Evolutionary conservation across 2,797 vertebrate species (phyloP).

Genomic region (Coregonus sp.): DNA sequence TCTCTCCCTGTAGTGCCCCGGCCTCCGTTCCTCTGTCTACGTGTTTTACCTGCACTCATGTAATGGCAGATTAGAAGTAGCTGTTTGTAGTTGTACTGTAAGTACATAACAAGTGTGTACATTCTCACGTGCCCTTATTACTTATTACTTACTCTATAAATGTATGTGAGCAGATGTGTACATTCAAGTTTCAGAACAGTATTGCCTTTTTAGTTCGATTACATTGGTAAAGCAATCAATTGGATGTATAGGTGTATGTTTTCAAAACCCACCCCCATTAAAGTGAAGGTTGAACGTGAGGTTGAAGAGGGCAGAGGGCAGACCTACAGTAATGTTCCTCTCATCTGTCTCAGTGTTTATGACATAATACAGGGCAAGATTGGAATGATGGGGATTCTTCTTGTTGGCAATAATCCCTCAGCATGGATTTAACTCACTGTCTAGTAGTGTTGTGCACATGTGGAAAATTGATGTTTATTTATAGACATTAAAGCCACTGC

Average conservation of each 20-base stretch:
- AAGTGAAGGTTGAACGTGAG: conserved; percentile 64
- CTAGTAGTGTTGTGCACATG: conserved; percentile 50
- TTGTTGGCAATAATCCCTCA: conserved; percentile 68
- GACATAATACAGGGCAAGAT: conserved; percentile 73
- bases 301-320: conserved; percentile 52
- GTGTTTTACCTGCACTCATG: conserved; percentile 5
- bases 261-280: conserved; percentile 34
- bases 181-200: no score
- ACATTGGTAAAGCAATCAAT: background rate
- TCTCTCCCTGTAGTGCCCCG: no score
- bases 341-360: conserved; percentile 71
- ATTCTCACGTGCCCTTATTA: no score
- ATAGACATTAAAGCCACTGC: conserved; percentile 13
- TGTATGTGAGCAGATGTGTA: no score
- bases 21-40: conserved; percentile 33
- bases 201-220: background rate
- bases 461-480: conserved; percentile 50
- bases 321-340: conserved; percentile 60
- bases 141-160: no score
- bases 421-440: conserved; percentile 58
- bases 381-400: conserved; percentile 71
- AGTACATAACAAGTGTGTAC: no score
- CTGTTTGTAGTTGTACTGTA: background rate
- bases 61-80: conserved; percentile 44
- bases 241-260: background rate